A percentile compares a stretch with the other conserved stretches of the same genome.
Conservation (phyloP, 2,888 invertebrate species). For the Tholera decimalis region DNA sequence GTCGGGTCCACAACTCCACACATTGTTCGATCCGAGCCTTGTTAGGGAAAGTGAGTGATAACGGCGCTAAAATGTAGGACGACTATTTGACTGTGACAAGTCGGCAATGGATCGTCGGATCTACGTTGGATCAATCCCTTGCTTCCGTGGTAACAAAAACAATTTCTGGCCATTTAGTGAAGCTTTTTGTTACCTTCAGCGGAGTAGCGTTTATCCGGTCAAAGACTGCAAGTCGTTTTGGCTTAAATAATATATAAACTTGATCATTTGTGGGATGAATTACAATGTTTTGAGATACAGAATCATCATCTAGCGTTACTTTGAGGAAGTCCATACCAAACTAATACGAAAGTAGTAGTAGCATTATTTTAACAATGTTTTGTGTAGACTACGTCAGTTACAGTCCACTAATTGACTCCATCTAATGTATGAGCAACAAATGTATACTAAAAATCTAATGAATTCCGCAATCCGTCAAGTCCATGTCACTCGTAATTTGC, state of each 20-base stretch:
- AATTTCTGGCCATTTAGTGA: conserved; percentile 23
- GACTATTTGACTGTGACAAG: conserved; percentile 55
- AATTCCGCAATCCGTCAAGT: conserved; percentile 19
- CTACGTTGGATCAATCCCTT: conserved; percentile 48
- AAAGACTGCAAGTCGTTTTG: not conserved
- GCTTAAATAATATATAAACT: conserved; percentile 1
- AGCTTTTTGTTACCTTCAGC: conserved; percentile 41
- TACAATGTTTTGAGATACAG: too few relatives aligned
- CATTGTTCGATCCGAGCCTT: conserved; percentile 52
- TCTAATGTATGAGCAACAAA: conserved; percentile 6
- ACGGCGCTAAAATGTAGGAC: conserved; percentile 59
- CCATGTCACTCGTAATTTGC: conserved; percentile 23
- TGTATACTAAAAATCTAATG: conserved; percentile 16
- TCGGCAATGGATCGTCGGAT: conserved; percentile 33
- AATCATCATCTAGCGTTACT: too few relatives aligned
- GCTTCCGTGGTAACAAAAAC: conserved; percentile 58
- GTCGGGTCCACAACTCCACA: conserved; percentile 50
- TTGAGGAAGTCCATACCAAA: too few relatives aligned
- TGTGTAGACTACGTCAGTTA: not conserved
- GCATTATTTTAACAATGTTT: not conserved
- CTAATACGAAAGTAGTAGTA: too few relatives aligned
- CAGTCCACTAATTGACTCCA: conserved; percentile 17
- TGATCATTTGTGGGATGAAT: not conserved
- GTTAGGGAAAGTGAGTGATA: conserved; percentile 60
- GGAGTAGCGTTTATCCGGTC: conserved; percentile 30